Base-by-base conservation (phyloP, 2,797 vertebrate genomes). In the Cheirogaleus major region DNA sequence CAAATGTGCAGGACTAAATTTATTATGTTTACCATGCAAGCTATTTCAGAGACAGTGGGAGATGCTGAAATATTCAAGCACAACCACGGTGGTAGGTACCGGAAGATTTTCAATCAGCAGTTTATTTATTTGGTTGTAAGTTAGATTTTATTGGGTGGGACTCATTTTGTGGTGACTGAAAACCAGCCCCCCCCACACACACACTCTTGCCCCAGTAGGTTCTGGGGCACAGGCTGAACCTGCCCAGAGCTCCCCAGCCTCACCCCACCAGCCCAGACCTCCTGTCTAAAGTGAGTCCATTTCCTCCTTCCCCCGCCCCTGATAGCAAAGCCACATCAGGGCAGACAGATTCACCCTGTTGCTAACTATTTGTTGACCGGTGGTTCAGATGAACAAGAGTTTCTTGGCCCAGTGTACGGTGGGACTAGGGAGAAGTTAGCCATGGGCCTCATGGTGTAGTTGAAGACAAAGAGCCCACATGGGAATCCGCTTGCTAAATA, bases 251-350 rank as follows among this genome's bases (percentile, higher is more conserved):
- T 20, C 0, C 0, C 18, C 43, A 63, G 30, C 30, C 14, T 2
- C 13, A 30, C 27, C n/a, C 38, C 8, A 0, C 0, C 10, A 38
- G 25, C 50, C 32, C 23, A 5, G 2, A 79, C 69, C 30, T 5
- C 12, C 91, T 4, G 2, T 63, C n/a, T 41, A 9, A 5, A 0
- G 8, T 18, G 55, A 38, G 38, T 22, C 18, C 4, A 2, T 3
- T 11, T 30, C 45, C 27, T 20, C 5, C 57, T 30, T 13, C 22
- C 48, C 5, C 35, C 1, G 43, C 43, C 27, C 50, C 30, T 25
- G 50, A 61, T 9, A 3, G 38, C 0, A 0, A 0, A 48, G 43
- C 35, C 41, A 1, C 14, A 0, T 30, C 1, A 48, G 27, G 45
- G 57, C 30, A 20, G 17, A 38, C 2, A 57, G 59, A 4, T 30